phyloP scores from a whole-genome alignment of 2,888 invertebrate species.

The Magallana nippona region DNA sequence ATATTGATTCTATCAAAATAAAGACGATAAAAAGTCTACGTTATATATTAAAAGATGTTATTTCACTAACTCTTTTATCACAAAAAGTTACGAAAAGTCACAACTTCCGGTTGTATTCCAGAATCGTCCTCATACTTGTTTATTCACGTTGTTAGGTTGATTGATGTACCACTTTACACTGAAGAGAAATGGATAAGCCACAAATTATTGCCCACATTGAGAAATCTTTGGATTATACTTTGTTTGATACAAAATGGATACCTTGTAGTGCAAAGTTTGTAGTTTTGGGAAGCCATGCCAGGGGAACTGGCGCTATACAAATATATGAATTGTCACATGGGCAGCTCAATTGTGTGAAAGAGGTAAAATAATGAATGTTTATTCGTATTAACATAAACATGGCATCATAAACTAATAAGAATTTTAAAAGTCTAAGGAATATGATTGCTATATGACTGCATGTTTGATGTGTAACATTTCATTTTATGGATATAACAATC shows the following conservation, averaged over 20 bases:
- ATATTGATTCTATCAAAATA: no score
- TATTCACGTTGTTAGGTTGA: constrained; percentile 36
- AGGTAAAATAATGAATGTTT: constrained; percentile 78
- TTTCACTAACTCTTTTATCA: neutral
- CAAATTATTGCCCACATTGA: constrained; percentile 94
- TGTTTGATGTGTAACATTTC: no score
- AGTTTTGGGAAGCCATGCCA: constrained; percentile 90
- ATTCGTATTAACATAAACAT: no score
- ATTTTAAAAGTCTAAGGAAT: no score
- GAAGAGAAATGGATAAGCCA: constrained; percentile 86
- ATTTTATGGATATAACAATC: no score
- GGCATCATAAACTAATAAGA: no score
- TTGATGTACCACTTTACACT: neutral
- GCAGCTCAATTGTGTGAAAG: constrained; percentile 83
- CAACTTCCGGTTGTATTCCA: constrained; percentile 44
- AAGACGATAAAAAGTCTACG: no score
- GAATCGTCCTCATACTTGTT: constrained; percentile 43
- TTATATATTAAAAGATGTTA: neutral
- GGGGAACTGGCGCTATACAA: constrained; percentile 92
- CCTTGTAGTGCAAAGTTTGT: constrained; percentile 96
- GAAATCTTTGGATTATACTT: constrained; percentile 89
- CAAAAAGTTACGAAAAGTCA: neutral
- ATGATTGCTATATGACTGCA: no score
- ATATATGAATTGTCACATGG: constrained; percentile 83
- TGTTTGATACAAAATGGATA: constrained; percentile 97